phyloP scores from a whole-genome alignment of 1,140 invertebrate species.

The Acromyrmex echinatior region DNA sequence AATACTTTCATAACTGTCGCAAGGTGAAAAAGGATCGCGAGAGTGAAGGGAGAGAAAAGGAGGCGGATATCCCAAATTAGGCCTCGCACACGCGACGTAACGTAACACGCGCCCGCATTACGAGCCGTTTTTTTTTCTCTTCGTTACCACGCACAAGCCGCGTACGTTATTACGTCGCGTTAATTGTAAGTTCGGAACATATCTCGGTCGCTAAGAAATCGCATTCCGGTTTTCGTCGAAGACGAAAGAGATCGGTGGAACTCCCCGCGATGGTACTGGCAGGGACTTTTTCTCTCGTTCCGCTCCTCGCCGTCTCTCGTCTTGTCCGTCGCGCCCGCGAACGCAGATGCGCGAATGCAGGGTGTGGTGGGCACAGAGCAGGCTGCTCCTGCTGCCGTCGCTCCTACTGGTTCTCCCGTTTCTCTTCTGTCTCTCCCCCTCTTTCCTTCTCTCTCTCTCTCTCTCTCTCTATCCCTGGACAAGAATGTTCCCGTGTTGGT shows the following conservation, averaged over 20 bases:
- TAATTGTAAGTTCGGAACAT: conserved; percentile 69
- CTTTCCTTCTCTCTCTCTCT: neutral
- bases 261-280: conserved; percentile 63
- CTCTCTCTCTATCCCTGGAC: conserved; percentile 30
- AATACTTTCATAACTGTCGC: conserved; percentile 26
- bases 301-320: conserved; percentile 14
- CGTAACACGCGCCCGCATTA: conserved; percentile 16
- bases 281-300: conserved; percentile 62
- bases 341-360: conserved; percentile 58
- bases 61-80: conserved; percentile 54
- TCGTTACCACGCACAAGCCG: neutral
- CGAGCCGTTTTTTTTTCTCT: conserved; percentile 20
- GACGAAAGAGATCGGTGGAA: conserved; percentile 60
- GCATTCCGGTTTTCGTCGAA: conserved; percentile 67
- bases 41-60: neutral
- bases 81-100: conserved; percentile 47
- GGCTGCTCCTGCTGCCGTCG: neutral
- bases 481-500: conserved; percentile 78
- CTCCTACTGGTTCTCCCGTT: conserved; percentile 30
- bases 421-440: neutral
- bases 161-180: conserved; percentile 62
- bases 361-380: conserved; percentile 31
- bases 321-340: conserved; percentile 31
- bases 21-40: conserved; percentile 23
- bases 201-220: conserved; percentile 57